Evolutionary conservation across 1,140 invertebrate species (phyloP), one percentile per base, ranked within the genome.

Genomic region (Mercenaria mercenaria): DNA sequence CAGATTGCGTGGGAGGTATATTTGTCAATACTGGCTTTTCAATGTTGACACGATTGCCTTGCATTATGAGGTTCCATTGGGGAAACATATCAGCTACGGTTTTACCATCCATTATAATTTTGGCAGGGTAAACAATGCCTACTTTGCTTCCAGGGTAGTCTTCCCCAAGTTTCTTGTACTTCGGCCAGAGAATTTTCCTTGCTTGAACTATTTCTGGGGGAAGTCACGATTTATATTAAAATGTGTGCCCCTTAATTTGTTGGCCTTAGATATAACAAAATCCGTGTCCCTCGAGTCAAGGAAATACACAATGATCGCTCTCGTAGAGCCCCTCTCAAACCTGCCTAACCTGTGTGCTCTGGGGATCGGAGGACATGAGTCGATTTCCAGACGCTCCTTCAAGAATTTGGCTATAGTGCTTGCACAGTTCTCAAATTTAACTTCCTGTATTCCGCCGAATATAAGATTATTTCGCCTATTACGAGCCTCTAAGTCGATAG

Each of bases 201-300:
- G 79, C 50, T 2, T 82, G 6, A 39, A 20, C n/a, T n/a, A 61
- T 59, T 64, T 59, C 56, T 11, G 10, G 10, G 6, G 79, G 79
- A 34, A 82, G 79, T 82, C 79, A 23, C 82, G 50, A 34, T 84
- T 84, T 3, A 84, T 84, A 29, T 72, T 50, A 52, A 47, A 72
- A 4, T 34, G 23, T 3, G 82, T 72, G 20, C 15, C 15, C 13
- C 37, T 43, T 20, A 84, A 50, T 34, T 64, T 84, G 41, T 74
- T 29, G 37, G 82, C 64, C 1, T 50, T 43, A 4, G 61, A 81
- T 34, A 59, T 37, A 10, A 81, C 34, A 29, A 37, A 11, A 10
- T 52, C 32, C 10, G 52, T 81, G 52, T 81, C 77, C 23, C 47
- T 41, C 0, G 23, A 81, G 34, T 81, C 47, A 3, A 52, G 23